A percentile compares a stretch with the other conserved stretches of the same genome.
phyloP scores from a whole-genome alignment of 2,888 invertebrate genomes.

The Cryptops parisi region DNA sequence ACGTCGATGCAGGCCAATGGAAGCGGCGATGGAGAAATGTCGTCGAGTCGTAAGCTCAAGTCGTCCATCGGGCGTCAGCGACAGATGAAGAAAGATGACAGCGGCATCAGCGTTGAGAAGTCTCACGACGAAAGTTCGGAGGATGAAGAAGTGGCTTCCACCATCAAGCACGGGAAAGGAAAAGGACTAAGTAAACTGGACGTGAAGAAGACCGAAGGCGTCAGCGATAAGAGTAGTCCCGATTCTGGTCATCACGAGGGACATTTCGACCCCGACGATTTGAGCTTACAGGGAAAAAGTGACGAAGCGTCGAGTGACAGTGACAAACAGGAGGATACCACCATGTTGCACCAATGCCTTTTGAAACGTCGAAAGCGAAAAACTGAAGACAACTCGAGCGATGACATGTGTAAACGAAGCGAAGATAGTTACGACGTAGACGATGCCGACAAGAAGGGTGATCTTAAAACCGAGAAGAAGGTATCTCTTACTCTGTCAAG shows the following conservation, averaged over 20 bases:
- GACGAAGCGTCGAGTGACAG: too few relatives aligned
- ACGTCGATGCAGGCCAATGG: neutral
- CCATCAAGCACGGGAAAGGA: conserved; percentile 12
- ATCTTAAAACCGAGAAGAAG: neutral
- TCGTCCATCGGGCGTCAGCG: conserved; percentile 2
- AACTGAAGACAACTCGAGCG: too few relatives aligned
- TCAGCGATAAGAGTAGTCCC: conserved; percentile 16
- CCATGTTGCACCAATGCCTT: too few relatives aligned
- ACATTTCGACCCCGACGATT: too few relatives aligned
- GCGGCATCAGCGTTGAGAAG: conserved; percentile 27
- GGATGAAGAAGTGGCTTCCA: conserved; percentile 10
- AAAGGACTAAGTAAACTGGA: conserved; percentile 7
- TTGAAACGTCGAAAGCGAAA: too few relatives aligned
- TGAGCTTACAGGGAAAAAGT: too few relatives aligned
- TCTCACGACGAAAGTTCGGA: neutral
- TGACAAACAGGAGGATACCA: too few relatives aligned
- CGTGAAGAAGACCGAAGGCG: conserved; percentile 8
- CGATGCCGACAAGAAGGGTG: neutral
- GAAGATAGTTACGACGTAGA: conserved; percentile 5
- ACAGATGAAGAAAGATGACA: conserved; percentile 27
- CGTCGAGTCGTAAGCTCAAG: neutral
- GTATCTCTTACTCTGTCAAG: too few relatives aligned
- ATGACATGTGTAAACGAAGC: conserved; percentile 4
- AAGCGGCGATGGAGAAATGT: neutral
- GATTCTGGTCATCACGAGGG: conserved; percentile 16